Percentiles rank a stretch among this genome's conserved stretches.
phyloP scores from a whole-genome alignment of 2,888 invertebrate species.

The Sycophila texana region DNA sequence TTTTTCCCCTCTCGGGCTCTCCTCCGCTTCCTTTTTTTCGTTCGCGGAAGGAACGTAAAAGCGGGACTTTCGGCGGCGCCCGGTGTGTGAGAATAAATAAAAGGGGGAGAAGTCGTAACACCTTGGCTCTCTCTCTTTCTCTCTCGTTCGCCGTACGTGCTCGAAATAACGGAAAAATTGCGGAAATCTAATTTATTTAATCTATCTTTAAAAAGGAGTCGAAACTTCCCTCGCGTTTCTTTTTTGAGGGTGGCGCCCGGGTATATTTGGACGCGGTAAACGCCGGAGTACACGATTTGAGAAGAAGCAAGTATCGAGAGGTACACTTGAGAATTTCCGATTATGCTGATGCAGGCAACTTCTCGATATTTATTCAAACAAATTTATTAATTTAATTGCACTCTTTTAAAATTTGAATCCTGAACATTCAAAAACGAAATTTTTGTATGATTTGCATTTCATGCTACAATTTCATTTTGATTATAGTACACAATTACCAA shows the following conservation, averaged over 20 bases:
- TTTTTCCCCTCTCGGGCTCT: background rate
- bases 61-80: constrained; percentile 47
- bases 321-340: too few relatives aligned
- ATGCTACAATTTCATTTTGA: too few relatives aligned
- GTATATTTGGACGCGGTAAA: constrained; percentile 13
- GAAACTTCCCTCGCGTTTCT: background rate
- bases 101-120: constrained; percentile 36
- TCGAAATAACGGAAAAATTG: constrained; percentile 55
- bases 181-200: constrained; percentile 56
- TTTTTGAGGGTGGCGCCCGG: background rate
- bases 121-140: constrained; percentile 20
- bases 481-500: too few relatives aligned
- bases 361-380: too few relatives aligned
- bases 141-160: constrained; percentile 46
- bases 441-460: too few relatives aligned
- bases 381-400: too few relatives aligned
- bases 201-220: constrained; percentile 52
- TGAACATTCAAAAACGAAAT: too few relatives aligned
- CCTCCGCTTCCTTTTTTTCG: constrained; percentile 21
- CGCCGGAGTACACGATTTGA: background rate
- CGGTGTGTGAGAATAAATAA: constrained; percentile 55
- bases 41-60: constrained; percentile 19
- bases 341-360: too few relatives aligned
- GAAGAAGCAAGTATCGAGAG: background rate
- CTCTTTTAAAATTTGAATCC: too few relatives aligned